Evolutionary conservation across 92 coral and sea anemone species (phyloP).

Genomic region (Bergia sp.): DNA sequence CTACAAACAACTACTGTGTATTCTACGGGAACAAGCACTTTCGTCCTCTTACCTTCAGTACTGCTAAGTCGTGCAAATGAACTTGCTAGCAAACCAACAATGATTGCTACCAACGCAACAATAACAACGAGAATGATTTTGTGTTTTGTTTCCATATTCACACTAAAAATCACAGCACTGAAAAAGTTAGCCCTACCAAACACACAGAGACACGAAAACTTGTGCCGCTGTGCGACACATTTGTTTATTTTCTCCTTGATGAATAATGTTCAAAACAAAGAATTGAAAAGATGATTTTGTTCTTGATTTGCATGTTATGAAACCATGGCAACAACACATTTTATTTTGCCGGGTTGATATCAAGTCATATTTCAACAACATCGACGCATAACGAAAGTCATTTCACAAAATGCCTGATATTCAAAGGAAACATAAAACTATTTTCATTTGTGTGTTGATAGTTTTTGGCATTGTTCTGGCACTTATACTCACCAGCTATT

Average conservation of each 20-base stretch:
- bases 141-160: slow-evolving; percentile 27
- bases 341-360: neutral
- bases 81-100: slow-evolving; percentile 71
- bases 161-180: neutral
- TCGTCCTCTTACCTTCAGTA: slow-evolving; percentile 64
- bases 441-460: neutral
- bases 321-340: slow-evolving; percentile 8
- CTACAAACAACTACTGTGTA: neutral
- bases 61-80: slow-evolving; percentile 75
- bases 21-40: neutral
- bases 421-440: slow-evolving; percentile 16
- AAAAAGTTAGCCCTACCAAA: neutral
- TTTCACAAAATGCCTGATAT: neutral
- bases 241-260: neutral
- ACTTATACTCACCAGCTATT: slow-evolving; percentile 65
- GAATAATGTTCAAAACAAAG: neutral
- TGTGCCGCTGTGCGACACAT: neutral
- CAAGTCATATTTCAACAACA: neutral
- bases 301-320: neutral
- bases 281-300: too few relatives aligned
- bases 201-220: neutral
- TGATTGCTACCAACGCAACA: slow-evolving; percentile 58
- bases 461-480: neutral
- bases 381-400: neutral
- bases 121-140: slow-evolving; percentile 19